A percentile compares a stretch with the other conserved stretches of the same genome.
Conservation (phyloP, 1,140 invertebrate species). For the Heliconius congener region DNA sequence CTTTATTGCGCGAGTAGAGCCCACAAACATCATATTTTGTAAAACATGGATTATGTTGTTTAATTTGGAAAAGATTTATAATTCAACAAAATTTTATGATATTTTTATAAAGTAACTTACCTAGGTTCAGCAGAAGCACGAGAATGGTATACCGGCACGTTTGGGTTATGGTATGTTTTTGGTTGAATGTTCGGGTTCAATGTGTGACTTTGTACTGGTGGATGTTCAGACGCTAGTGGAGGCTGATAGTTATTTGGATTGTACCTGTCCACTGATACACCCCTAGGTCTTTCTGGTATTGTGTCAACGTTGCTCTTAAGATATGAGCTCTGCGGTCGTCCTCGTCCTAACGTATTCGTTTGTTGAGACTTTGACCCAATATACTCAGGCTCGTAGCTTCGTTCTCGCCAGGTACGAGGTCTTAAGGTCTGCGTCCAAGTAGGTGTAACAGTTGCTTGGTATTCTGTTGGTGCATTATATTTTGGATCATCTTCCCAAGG, state of each 20-base stretch:
- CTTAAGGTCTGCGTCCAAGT: slow-evolving; percentile 78
- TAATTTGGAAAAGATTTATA: no score
- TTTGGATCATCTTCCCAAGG: slow-evolving; percentile 70
- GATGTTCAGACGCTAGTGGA: slow-evolving; percentile 66
- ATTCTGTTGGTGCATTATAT: slow-evolving; percentile 54
- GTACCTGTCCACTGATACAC: slow-evolving; percentile 75
- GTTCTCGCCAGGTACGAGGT: slow-evolving; percentile 72
- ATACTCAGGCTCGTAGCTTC: slow-evolving; percentile 74
- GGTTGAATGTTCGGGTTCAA: slow-evolving; percentile 58
- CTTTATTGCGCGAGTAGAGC: no score
- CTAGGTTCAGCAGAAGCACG: slow-evolving; percentile 76
- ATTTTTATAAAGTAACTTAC: slow-evolving; percentile 44
- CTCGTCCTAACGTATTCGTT: slow-evolving; percentile 65
- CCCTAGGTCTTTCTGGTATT: slow-evolving; percentile 61
- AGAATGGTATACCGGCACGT: slow-evolving; percentile 68
- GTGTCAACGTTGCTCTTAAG: slow-evolving; percentile 51
- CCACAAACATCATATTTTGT: no score
- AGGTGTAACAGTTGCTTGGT: slow-evolving; percentile 55
- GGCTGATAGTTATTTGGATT: slow-evolving; percentile 70
- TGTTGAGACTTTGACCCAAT: slow-evolving; percentile 71
- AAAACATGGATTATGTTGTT: no score
- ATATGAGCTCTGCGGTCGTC: slow-evolving; percentile 66
- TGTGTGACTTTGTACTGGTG: slow-evolving; percentile 65
- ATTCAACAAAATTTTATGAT: background rate
- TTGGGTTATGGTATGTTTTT: slow-evolving; percentile 70